A percentile compares a stretch with the other conserved stretches of the same genome.
phyloP scores from a whole-genome alignment of 1,140 invertebrate species.

The Drosophila parvula region DNA sequence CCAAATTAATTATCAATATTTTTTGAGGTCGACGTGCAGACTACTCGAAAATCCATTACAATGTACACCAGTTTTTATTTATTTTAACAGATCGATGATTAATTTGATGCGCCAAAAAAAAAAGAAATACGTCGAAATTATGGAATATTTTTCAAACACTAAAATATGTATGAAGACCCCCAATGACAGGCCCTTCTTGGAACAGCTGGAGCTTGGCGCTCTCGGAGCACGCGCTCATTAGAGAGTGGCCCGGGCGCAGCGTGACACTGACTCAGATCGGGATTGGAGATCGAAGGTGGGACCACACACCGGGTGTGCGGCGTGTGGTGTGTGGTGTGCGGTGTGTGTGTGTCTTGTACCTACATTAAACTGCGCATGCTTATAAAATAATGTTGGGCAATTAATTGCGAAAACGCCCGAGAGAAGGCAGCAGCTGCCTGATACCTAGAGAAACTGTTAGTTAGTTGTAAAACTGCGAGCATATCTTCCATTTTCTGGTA shows the following conservation, averaged over 20 bases:
- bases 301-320: conserved; percentile 59
- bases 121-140: conserved; percentile 14
- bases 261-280: conserved; percentile 12
- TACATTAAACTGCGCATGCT: conserved; percentile 74
- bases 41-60: conserved; percentile 61
- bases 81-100: conserved; percentile 79
- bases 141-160: conserved; percentile 39
- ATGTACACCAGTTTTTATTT: conserved; percentile 77
- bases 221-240: conserved; percentile 77
- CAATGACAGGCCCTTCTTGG: conserved; percentile 75
- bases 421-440: conserved; percentile 62
- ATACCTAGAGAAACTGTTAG: conserved; percentile 7
- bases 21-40: conserved; percentile 49
- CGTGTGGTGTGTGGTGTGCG: conserved; percentile 2
- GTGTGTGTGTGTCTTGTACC: conserved; percentile 18
- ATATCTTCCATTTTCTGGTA: conserved; percentile 59
- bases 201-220: conserved; percentile 73
- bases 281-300: conserved; percentile 25
- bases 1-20: conserved; percentile 71
- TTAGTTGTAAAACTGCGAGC: conserved; percentile 56
- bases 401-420: conserved; percentile 74
- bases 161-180: conserved; percentile 3
- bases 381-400: conserved; percentile 77
- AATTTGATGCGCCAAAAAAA: conserved; percentile 66
- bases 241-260: conserved; percentile 39